Evolutionary conservation across 2,888 invertebrate species (phyloP).

Genomic region (Sinotaia quadrata): DNA sequence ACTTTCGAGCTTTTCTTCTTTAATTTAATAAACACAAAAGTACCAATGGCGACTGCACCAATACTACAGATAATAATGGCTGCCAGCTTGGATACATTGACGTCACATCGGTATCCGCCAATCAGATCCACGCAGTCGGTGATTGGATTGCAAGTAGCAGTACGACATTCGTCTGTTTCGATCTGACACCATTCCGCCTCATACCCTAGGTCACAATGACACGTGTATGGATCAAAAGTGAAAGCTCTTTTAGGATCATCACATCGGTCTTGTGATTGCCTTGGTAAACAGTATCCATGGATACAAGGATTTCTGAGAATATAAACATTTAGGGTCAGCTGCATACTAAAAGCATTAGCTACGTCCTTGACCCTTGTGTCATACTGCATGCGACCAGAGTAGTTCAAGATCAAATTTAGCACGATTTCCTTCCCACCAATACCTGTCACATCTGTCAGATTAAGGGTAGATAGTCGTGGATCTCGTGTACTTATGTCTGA

Average conservation of each 20-base stretch:
- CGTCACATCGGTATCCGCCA: constrained; percentile 14
- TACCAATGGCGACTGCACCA: not conserved
- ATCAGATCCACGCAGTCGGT: constrained; percentile 24
- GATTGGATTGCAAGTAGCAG: constrained; percentile 15
- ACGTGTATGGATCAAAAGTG: constrained; percentile 4
- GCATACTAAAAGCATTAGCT: constrained; percentile 2
- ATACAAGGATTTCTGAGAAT: constrained; percentile 12
- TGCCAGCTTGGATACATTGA: constrained; percentile 1
- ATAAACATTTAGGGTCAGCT: constrained; percentile 16
- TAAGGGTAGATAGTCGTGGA: too few relatives aligned
- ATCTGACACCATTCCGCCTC: constrained; percentile 16
- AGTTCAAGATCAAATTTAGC: not conserved
- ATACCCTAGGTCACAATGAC: constrained; percentile 10
- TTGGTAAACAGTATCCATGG: constrained; percentile 2
- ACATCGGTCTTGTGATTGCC: not conserved
- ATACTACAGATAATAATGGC: constrained; percentile 11
- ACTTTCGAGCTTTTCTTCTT: constrained; percentile 7
- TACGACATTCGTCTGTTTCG: constrained; percentile 16
- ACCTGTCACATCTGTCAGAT: too few relatives aligned
- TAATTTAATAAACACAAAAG: constrained; percentile 3
- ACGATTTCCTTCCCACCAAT: constrained; percentile 8
- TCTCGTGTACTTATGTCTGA: too few relatives aligned
- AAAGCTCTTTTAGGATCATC: not conserved
- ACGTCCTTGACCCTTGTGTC: constrained; percentile 20
- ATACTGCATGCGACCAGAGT: constrained; percentile 12